Evolutionary conservation across 1,140 invertebrate species (phyloP), one percentile per base, ranked within the genome.

Genomic region (Pristionchus pacificus): DNA sequence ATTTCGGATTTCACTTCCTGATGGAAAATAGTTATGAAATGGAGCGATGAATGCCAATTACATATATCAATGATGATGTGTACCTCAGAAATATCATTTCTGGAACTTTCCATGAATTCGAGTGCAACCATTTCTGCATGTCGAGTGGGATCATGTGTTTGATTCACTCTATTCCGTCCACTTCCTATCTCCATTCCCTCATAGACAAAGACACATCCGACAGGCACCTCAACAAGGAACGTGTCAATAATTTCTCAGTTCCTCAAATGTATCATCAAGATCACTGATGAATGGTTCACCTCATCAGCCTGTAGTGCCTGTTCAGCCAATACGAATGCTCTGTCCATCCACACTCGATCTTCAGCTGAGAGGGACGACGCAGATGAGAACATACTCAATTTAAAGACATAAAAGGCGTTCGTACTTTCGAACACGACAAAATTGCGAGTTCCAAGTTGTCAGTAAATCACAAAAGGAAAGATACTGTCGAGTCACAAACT

Each of bases 101-200:
- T 49, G n/a, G n/a, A n/a, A n/a, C 88, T 83, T 69, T 91, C 79
- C 1, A 93, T 88, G 81, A 90, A 84, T 82, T 97, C 93, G 65
- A 98, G 91, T 78, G 93, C 96, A 78, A 95, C 91, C 66, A 98
- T 90, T 88, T 98, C 95, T 2, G 95, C 95, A 87, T 98, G 95
- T 72, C 93, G 85, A 49, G 94, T 97, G 1, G 87, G 93, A 86
- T 98, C 97, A 79, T 89, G 89, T 0, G 92, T 93, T 84, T 91
- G 29, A 29, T 73, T 73, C 19, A 63, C 62, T n/a, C 49, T 29
- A 60, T 73, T 73, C 15, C 65, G 10, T 6, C 71, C 71, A 32
- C 19, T 58, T 29, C 71, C 67, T 10, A 73, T 60, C 60, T 73
- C 76, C 49, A 80, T 14, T 72, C 89, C 88, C 68, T 90, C 85